Conservation (phyloP, 1,140 invertebrate species). For the Melanaphis sacchari region DNA sequence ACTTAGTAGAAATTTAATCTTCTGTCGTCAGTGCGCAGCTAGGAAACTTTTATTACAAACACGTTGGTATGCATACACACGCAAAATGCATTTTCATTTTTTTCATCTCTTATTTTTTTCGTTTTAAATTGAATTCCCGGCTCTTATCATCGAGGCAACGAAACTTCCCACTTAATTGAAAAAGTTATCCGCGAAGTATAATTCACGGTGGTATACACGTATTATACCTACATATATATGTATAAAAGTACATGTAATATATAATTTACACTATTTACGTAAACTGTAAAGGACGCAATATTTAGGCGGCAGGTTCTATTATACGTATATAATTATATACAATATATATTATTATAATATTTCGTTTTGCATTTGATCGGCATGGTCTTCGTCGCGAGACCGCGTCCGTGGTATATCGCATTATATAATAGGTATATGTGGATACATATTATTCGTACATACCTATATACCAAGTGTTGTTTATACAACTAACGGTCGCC, state of each 20-base stretch:
- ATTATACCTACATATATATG: not conserved
- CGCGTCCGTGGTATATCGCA: not conserved
- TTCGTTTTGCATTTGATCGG: constrained; percentile 5
- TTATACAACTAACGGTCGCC: not conserved
- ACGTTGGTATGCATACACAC: not conserved
- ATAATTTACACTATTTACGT: not conserved
- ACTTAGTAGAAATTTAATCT: constrained; percentile 40
- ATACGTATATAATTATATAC: not conserved
- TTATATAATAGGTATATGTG: no score
- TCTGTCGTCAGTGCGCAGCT: not conserved
- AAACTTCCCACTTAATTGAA: constrained; percentile 48
- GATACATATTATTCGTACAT: not conserved
- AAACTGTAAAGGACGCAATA: constrained; percentile 7
- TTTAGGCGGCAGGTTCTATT: not conserved
- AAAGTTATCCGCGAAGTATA: constrained; percentile 37
- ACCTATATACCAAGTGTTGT: not conserved
- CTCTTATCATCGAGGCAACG: constrained; percentile 18
- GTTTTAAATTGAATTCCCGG: constrained; percentile 35
- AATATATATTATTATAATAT: not conserved
- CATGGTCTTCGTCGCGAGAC: not conserved
- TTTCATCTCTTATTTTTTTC: not conserved
- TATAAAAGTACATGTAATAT: not conserved
- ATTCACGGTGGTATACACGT: not conserved
- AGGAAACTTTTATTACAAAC: constrained; percentile 36
- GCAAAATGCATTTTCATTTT: constrained; percentile 6